Evolutionary conservation across 64 coral and sea anemone genomes (phyloP).

Genomic region (Acropora tenuis): DNA sequence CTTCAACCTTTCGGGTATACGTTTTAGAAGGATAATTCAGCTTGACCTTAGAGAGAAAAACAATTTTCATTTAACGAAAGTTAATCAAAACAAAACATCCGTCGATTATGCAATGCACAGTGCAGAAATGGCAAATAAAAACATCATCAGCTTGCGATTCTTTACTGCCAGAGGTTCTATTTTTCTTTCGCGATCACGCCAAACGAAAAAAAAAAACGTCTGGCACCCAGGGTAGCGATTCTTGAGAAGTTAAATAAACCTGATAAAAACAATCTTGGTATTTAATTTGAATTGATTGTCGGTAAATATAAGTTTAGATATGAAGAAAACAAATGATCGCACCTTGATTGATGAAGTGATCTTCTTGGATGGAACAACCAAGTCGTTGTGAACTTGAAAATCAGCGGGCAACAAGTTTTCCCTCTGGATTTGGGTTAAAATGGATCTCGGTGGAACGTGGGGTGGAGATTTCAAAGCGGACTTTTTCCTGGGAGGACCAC

Average conservation of each 20-base stretch:
- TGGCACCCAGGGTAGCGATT: too few relatives aligned
- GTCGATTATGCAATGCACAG: background rate
- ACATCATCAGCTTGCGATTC: background rate
- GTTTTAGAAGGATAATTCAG: constrained; percentile 26
- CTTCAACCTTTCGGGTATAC: constrained; percentile 6
- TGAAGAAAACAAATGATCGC: background rate
- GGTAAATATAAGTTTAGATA: background rate
- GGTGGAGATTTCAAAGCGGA: background rate
- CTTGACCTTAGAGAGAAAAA: constrained; percentile 19
- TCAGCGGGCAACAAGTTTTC: background rate
- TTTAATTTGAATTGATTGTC: background rate
- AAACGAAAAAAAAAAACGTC: too few relatives aligned
- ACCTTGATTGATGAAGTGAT: background rate
- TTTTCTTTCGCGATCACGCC: too few relatives aligned
- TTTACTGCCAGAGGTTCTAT: too few relatives aligned
- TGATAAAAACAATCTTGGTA: background rate
- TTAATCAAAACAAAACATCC: background rate
- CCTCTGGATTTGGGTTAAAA: background rate
- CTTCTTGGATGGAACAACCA: too few relatives aligned
- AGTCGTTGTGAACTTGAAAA: background rate
- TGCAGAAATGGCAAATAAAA: background rate
- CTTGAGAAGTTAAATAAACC: background rate
- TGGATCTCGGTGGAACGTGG: background rate
- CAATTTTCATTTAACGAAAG: background rate
- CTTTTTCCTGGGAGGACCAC: background rate